Evolutionary conservation across 2,113 vertebrate genomes (phyloP).

Genomic region (Paradoxurus hermaphroditus): DNA sequence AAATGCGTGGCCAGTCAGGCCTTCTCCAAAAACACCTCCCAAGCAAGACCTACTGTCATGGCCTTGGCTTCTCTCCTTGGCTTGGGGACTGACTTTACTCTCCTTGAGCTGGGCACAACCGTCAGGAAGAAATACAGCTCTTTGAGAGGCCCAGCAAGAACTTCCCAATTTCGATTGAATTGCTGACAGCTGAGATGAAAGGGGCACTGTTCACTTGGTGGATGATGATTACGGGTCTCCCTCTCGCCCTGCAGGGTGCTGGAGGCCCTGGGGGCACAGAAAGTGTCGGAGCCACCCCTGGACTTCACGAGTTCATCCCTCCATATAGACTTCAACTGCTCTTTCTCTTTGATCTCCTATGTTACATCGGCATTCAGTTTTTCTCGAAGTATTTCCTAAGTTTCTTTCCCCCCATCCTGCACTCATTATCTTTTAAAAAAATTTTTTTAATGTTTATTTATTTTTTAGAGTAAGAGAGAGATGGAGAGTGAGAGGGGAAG

Average conservation of each 20-base stretch:
- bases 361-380: neutral
- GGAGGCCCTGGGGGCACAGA: rapidly evolving
- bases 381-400: neutral
- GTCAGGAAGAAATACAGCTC: neutral
- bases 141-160: neutral
- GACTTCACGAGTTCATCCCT: neutral
- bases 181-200: neutral
- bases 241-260: rapidly evolving
- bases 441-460: too few relatives aligned
- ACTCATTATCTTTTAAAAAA: neutral
- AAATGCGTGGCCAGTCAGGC: rapidly evolving
- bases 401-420: neutral
- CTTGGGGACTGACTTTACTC: neutral
- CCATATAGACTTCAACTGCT: rapidly evolving
- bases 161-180: neutral
- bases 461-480: too few relatives aligned
- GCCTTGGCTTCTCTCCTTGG: neutral
- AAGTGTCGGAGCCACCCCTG: rapidly evolving
- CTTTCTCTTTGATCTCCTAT: neutral
- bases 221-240: rapidly evolving
- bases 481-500: too few relatives aligned
- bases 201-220: rapidly evolving
- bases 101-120: neutral
- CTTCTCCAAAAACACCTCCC: neutral
- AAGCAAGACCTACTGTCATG: rapidly evolving